These are phyloP conservation scores for Asobara japonica DNA, from an alignment of 1,140 invertebrate genomes.

Conservation along the genomic window DNA sequence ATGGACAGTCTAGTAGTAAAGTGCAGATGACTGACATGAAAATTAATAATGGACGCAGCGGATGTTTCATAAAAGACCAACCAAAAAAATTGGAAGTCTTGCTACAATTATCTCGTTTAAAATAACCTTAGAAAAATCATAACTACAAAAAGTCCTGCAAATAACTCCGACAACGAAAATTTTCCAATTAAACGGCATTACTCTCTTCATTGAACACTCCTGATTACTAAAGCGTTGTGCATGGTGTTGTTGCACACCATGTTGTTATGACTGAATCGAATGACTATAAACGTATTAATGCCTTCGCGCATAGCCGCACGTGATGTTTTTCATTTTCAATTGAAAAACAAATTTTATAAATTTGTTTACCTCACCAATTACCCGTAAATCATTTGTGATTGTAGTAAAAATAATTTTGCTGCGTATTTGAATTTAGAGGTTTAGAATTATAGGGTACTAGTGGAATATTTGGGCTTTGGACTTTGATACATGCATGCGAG, in stretches of 20 bases:
- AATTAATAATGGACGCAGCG: too few relatives aligned
- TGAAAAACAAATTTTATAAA: neutral
- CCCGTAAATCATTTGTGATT: neutral
- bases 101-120: too few relatives aligned
- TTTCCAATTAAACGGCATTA: neutral
- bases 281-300: neutral
- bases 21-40: too few relatives aligned
- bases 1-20: too few relatives aligned
- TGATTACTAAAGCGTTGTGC: neutral
- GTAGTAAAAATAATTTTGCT: neutral
- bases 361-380: neutral
- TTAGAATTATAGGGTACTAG: too few relatives aligned
- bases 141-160: too few relatives aligned
- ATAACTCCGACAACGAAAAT: neutral
- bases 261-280: neutral
- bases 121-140: too few relatives aligned
- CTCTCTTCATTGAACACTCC: too few relatives aligned
- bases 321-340: constrained; percentile 10
- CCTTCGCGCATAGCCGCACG: neutral
- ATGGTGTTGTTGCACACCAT: neutral
- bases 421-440: neutral
- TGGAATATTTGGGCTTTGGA: constrained; percentile 15
- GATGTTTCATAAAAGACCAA: too few relatives aligned
- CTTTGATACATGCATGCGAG: neutral
- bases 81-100: too few relatives aligned